A percentile compares a stretch with the other conserved stretches of the same genome.
Conservation (phyloP, 92 coral and sea anemone genomes). For the Epizoanthus illoricatus region DNA sequence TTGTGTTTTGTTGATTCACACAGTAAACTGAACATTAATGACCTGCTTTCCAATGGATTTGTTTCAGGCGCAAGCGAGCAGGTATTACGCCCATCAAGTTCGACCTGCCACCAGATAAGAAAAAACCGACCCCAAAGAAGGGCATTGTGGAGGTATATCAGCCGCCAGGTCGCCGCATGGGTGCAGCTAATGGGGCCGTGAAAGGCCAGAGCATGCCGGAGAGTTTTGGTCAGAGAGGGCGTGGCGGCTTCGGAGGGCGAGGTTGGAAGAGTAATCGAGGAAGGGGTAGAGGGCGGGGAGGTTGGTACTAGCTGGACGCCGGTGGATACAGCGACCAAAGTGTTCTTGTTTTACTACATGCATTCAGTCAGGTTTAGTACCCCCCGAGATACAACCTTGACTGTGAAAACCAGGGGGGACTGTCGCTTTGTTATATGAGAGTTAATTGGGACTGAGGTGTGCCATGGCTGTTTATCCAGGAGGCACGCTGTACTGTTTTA, state of each 20-base stretch:
- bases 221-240: constrained; percentile 50
- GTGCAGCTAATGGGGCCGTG: constrained; percentile 90
- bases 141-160: constrained; percentile 58
- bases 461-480: too few species aligned
- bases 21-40: not conserved
- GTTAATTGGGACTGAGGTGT: too few species aligned
- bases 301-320: constrained; percentile 10
- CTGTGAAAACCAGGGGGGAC: too few species aligned
- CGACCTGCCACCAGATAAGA: constrained; percentile 89
- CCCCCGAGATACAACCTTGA: too few species aligned
- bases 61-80: constrained; percentile 87
- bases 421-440: too few species aligned
- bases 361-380: too few species aligned
- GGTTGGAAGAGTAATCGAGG: constrained; percentile 63
- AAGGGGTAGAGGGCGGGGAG: constrained; percentile 51
- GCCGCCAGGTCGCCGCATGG: constrained; percentile 76
- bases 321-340: too few species aligned
- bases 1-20: not conserved
- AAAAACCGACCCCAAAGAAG: constrained; percentile 52
- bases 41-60: not conserved
- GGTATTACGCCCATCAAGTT: constrained; percentile 96
- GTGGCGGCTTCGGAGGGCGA: constrained; percentile 61
- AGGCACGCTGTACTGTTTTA: too few species aligned
- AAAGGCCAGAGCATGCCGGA: constrained; percentile 92
- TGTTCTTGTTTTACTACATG: too few species aligned